phyloP scores from a whole-genome alignment of 2,797 vertebrate genomes.

The Protosalanx chinensis region DNA sequence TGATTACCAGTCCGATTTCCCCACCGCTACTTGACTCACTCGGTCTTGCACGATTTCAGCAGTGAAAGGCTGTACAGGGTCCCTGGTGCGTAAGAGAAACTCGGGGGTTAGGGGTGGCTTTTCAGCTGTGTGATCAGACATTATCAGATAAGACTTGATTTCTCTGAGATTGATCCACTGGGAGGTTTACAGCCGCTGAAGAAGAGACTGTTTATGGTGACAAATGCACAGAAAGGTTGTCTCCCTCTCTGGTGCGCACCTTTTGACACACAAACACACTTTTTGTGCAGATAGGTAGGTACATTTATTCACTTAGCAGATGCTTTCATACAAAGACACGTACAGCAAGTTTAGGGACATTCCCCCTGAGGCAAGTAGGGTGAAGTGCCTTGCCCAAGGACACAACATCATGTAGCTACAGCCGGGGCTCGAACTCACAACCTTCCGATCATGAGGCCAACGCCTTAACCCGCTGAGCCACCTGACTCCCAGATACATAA shows the following conservation, averaged over 20 bases:
- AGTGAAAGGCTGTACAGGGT: background rate
- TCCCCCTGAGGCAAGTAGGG: too few relatives aligned
- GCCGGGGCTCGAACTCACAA: too few relatives aligned
- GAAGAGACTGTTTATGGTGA: background rate
- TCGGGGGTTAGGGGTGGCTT: background rate
- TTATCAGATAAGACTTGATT: conserved; percentile 12
- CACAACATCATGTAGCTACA: too few relatives aligned
- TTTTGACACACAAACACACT: background rate
- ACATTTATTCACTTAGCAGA: too few relatives aligned
- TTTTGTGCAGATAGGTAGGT: too few relatives aligned
- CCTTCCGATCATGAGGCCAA: too few relatives aligned
- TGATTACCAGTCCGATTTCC: too few relatives aligned
- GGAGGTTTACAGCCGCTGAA: background rate
- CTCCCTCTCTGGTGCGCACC: background rate
- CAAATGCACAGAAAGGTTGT: background rate
- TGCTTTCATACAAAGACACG: background rate
- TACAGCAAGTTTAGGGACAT: background rate
- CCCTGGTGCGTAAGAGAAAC: background rate
- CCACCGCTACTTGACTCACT: too few relatives aligned
- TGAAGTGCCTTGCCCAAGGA: too few relatives aligned
- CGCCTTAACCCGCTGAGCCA: too few relatives aligned
- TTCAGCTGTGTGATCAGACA: conserved; percentile 6
- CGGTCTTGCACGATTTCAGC: background rate
- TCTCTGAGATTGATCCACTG: background rate
- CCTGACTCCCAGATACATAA: too few relatives aligned